Evolutionary conservation across 2,797 vertebrate species (phyloP), one percentile per base, ranked within the genome.

Genomic region (Dallia pectoralis): DNA sequence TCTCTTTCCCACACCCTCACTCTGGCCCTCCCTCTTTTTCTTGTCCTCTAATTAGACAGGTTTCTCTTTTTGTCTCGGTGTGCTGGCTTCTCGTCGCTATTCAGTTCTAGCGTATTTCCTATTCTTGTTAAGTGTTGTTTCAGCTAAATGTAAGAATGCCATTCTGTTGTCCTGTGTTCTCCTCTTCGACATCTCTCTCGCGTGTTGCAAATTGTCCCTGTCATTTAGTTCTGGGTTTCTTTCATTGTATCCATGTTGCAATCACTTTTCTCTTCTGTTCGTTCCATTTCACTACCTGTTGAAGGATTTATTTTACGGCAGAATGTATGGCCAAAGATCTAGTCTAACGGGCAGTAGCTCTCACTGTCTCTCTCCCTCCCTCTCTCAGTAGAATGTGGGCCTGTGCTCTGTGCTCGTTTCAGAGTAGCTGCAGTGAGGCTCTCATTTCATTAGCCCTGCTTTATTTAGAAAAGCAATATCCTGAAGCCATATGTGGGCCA

Each of bases 391-490:
- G 76, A 80, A 79, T 53, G 73, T 27, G 72, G 62, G 64, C 75
- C 62, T 64, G 30, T 64, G 64, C 47, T 73, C 71, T 64, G 30
- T 64, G 64, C 47, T 73, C 71, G 73, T 78, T 75, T 62, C 33
- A 49, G 63, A 71, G 53, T 64, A 5, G 73, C 75, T 75, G 85
- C 69, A 56, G 71, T 69, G 14, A n/a, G 33, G 73, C 56, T 67
- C 72, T 76, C 74, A 79, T 80, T 77, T 76, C 74, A 79, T 80
- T 77, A 78, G 71, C 53, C 36, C 40, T 12, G 49, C 36, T 67
- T 27, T 62, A 47, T 74, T 68, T 71, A 74, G 71, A 83, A 87
- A 81, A 81, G 76, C 75, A 86, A 88, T 85, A 85, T 84, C 82
- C 86, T 86, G 79, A 79, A 85, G 71, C 70, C 47, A 73, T 49